Evolutionary conservation across 2,888 invertebrate genomes (phyloP), one percentile per base, ranked within the genome.

Genomic region (Andrena camellia): DNA sequence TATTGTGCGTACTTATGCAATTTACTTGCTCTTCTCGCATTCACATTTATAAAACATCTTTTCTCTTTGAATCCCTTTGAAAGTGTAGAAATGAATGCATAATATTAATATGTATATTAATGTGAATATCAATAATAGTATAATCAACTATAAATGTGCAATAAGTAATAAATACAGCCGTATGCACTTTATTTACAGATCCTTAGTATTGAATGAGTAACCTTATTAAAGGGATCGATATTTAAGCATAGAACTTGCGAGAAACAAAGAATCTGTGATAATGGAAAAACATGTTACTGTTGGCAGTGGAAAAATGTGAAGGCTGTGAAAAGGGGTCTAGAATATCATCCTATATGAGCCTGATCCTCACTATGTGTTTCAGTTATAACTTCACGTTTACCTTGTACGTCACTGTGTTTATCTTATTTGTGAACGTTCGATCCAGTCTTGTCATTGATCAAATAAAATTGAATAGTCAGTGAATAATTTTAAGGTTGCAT

Each of bases 181-280:
- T 26, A 13, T 57, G 54, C 26, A 23, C 23, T 26, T 23, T 23
- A 23, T 57, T 26, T 23, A 57, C 20, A 57, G 23, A 26, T 42
- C 13, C 4, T 42, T 42, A 42, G 42, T 42, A 42, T 42, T 17
- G 42, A 42, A 42, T 17, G 42, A 13, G 23, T 57, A 26, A 57
- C 57, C 26, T 57, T 10, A 23, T 57, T 57, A 26, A 57, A 57
- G 1, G 26, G 26, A 57, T 57, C 57, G 57, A 57, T 57, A 57
- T 23, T 57, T 26, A 13, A 26, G 57, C 57, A 57, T 57, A 57
- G 57, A 23, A 57, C 10, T 57, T 23, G 57, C 26, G 23, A 57
- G 23, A 26, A 57, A 57, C 57, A 57, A 54, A 54, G 54, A 54
- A 20, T 54, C 54, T 54, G 54, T 20, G 54, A 20, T 54, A 54